phyloP scores from a whole-genome alignment of 2,797 vertebrate species.

The Enteromius afrohamiltoni region DNA sequence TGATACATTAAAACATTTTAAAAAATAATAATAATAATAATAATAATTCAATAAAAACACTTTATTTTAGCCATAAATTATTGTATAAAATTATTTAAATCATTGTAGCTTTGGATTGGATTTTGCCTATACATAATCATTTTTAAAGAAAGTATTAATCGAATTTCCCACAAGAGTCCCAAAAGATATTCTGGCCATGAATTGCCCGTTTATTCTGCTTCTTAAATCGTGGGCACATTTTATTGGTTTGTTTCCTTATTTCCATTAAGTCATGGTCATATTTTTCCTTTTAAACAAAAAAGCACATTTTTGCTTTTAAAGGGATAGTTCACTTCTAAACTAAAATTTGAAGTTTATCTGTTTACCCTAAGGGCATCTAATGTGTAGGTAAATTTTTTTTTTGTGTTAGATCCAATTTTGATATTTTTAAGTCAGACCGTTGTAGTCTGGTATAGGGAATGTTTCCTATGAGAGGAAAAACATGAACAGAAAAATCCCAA shows the following conservation, averaged over 20 bases:
- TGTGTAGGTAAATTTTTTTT: no score
- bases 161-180: no score
- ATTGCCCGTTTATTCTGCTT: neutral
- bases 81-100: neutral
- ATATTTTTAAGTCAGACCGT: no score
- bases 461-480: no score
- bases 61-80: neutral
- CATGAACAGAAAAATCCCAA: no score
- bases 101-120: neutral
- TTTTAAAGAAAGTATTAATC: neutral
- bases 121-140: neutral
- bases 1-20: neutral
- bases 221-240: neutral
- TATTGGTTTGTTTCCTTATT: neutral
- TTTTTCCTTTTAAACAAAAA: neutral
- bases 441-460: no score
- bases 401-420: no score
- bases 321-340: no score
- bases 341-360: no score
- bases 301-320: no score
- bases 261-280: neutral
- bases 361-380: no score
- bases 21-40: neutral
- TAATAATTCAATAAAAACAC: neutral
- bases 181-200: neutral